A percentile compares a stretch with the other conserved stretches of the same genome.
phyloP scores from a whole-genome alignment of 2,797 vertebrate genomes.

The Ptychobarbus kaznakovi region DNA sequence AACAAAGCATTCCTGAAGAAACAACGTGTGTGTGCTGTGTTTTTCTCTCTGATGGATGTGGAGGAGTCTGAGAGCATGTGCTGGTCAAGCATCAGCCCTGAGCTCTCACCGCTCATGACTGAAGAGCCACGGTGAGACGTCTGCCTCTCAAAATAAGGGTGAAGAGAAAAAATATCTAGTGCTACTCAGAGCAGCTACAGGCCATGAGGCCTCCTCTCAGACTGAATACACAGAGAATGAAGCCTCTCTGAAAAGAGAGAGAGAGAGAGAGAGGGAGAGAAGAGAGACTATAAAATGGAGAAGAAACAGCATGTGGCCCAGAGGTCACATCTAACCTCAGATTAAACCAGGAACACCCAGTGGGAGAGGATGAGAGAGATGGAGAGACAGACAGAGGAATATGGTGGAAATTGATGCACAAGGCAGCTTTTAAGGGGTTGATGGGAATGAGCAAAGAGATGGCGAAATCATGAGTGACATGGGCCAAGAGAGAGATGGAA shows the following conservation, averaged over 20 bases:
- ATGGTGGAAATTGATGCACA: slow-evolving; percentile 47
- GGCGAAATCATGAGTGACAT: slow-evolving; percentile 13
- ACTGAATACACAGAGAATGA: slow-evolving; percentile 49
- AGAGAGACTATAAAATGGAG: slow-evolving; percentile 15
- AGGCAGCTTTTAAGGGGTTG: slow-evolving; percentile 60
- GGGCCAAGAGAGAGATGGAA: not conserved
- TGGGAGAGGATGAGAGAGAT: slow-evolving; percentile 52
- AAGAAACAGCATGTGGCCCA: slow-evolving; percentile 57
- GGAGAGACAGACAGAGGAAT: slow-evolving; percentile 36
- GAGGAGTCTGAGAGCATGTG: slow-evolving; percentile 37
- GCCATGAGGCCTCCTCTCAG: slow-evolving; percentile 51
- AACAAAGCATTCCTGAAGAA: slow-evolving; percentile 16
- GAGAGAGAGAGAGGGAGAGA: not conserved
- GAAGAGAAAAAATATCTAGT: not conserved
- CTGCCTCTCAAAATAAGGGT: slow-evolving; percentile 50
- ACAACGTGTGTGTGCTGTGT: not conserved
- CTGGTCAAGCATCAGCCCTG: slow-evolving; percentile 41
- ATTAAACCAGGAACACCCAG: slow-evolving; percentile 62
- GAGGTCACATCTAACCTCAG: slow-evolving; percentile 64
- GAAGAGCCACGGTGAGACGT: slow-evolving; percentile 44
- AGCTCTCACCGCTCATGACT: slow-evolving; percentile 22
- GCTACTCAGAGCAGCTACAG: slow-evolving; percentile 44
- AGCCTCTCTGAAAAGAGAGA: slow-evolving; percentile 44
- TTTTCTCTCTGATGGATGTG: slow-evolving; percentile 40
- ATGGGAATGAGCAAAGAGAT: slow-evolving; percentile 52